Base-by-base conservation (phyloP, 2,797 vertebrate species). In the Lagodon rhomboides region DNA sequence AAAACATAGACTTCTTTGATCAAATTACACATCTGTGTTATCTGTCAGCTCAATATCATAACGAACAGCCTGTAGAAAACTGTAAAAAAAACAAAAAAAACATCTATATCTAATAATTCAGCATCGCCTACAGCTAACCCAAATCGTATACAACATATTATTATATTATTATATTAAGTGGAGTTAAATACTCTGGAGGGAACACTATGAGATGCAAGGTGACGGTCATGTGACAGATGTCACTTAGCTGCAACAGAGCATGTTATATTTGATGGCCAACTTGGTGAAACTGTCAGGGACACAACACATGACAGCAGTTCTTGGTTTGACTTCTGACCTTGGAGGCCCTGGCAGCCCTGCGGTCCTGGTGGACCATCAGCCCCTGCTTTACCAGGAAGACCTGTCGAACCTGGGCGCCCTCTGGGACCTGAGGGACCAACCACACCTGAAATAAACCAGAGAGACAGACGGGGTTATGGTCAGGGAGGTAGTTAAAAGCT, bases 371-470 rank as follows among this genome's bases (percentile, higher is more conserved):
- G 80, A 50, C 95, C 95, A 46, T 77, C 67, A 16, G 23, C 38
- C 44, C 95, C 95, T 0, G 78, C 34, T 62, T 61, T 44, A 63
- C 95, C 95, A 11, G 27, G 56, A 71, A 80, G 59, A 75, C 95
- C 95, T 23, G 92, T n/a, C n/a, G 86, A 64, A 9, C 95, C 95
- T 1, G 81, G 49, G 2, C 68, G 85, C 22, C 95, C 95, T 74
- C 67, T 76, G 1, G 87, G 75, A 67, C 95, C 95, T 4, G 69
- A 41, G 4, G 94, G 94, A 25, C 95, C 95, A 0, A 58, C 16
- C 38, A 93, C 92, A 83, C 95, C 95, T 96, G 72, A 70, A 68
- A 51, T 25, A 77, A 43, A 30, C 2, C 54, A 80, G 27, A 75
- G 20, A 79, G n/a, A 79, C 13, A 54, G 7, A 47, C 1, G 50